These are phyloP conservation scores for Drosophila percnosoma DNA, from an alignment of 2,888 invertebrate genomes.

Conservation along the genomic window DNA sequence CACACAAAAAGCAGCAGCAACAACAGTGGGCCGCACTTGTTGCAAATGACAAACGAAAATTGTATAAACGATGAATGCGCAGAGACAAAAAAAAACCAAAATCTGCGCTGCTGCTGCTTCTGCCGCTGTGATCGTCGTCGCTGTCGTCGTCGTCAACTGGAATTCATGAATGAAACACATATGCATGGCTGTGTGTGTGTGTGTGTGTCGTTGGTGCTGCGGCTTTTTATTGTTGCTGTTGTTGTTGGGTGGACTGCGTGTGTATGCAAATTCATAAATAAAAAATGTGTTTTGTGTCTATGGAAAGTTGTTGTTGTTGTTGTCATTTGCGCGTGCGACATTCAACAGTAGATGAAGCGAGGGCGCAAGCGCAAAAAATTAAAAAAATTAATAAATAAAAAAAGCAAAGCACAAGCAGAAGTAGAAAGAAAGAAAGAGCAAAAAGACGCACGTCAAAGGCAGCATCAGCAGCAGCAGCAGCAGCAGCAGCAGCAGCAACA, in stretches of 20 bases:
- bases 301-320: slow-evolving; percentile 36
- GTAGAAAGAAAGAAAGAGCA: slow-evolving; percentile 30
- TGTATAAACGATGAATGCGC: slow-evolving; percentile 32
- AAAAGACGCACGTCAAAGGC: slow-evolving; percentile 27
- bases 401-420: slow-evolving; percentile 20
- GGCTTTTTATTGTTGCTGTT: slow-evolving; percentile 33
- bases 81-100: slow-evolving; percentile 34
- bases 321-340: slow-evolving; percentile 74
- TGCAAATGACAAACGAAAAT: slow-evolving; percentile 79
- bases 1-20: slow-evolving; percentile 24
- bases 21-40: slow-evolving; percentile 62
- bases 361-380: slow-evolving; percentile 21
- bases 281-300: slow-evolving; percentile 63
- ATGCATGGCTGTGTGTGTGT: slow-evolving; percentile 52
- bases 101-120: slow-evolving; percentile 37
- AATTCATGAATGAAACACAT: slow-evolving; percentile 78
- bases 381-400: slow-evolving; percentile 24
- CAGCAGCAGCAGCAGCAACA: slow-evolving; percentile 45
- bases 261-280: slow-evolving; percentile 80
- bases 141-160: slow-evolving; percentile 65
- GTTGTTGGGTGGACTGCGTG: slow-evolving; percentile 54
- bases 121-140: slow-evolving; percentile 20
- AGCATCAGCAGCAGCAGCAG: slow-evolving; percentile 16
- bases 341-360: slow-evolving; percentile 31
- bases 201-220: slow-evolving; percentile 6